phyloP scores from a whole-genome alignment of 2,113 vertebrate genomes.

The Brachyhypopomus occidentalis region DNA sequence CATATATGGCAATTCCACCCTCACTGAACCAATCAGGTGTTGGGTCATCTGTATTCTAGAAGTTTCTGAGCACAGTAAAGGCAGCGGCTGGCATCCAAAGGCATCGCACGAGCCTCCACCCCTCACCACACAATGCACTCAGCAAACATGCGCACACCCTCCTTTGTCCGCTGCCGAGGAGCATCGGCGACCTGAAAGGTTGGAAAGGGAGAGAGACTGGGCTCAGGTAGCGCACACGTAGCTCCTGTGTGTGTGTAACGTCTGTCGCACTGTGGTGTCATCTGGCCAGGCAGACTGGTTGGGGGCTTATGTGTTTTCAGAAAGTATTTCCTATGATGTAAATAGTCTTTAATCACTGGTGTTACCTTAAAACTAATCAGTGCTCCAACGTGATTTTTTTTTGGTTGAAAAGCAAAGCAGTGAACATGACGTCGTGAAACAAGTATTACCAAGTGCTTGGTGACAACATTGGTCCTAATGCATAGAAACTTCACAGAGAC shows the following conservation, averaged over 20 bases:
- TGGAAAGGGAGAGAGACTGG: not conserved
- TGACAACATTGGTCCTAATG: not conserved
- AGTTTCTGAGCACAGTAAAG: not conserved
- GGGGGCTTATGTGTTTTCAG: not conserved
- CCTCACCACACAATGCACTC: not conserved
- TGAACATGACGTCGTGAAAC: not conserved
- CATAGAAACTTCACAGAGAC: not conserved
- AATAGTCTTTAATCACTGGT: not conserved
- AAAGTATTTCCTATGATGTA: not conserved
- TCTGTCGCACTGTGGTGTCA: not conserved
- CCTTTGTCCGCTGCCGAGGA: not conserved
- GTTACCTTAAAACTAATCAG: not conserved
- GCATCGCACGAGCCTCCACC: not conserved
- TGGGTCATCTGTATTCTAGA: constrained; percentile 16
- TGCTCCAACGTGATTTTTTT: not conserved
- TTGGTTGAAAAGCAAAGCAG: not conserved
- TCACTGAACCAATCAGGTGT: not conserved
- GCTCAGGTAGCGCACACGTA: not conserved
- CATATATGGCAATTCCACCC: not conserved
- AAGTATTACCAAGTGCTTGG: not conserved
- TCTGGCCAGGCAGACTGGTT: not conserved
- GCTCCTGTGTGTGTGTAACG: not conserved
- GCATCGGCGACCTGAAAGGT: constrained; percentile 3
- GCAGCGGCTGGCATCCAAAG: constrained; percentile 22
- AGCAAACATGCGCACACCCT: constrained; percentile 19